Percentiles rank a stretch among this genome's conserved stretches.
Conservation (phyloP, 2,797 vertebrate species). For the Sciurus vulgaris region DNA sequence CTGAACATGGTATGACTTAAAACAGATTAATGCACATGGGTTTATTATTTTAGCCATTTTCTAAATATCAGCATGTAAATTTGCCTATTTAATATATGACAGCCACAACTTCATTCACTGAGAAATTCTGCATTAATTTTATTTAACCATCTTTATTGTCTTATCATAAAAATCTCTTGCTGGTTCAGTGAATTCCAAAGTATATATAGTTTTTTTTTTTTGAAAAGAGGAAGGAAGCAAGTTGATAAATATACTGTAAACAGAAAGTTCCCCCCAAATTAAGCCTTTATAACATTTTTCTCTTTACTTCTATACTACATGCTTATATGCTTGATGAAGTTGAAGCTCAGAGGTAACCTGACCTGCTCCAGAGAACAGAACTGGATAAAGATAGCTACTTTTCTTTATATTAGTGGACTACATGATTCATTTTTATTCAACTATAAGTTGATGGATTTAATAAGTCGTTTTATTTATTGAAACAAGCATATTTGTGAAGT, state of each 20-base stretch:
- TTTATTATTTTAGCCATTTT: slow-evolving; percentile 76
- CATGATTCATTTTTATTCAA: neutral
- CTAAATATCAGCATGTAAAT: slow-evolving; percentile 82
- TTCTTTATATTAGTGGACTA: neutral
- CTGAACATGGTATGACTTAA: slow-evolving; percentile 84
- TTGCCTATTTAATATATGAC: slow-evolving; percentile 78
- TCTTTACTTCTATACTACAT: no score
- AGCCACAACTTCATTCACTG: slow-evolving; percentile 80
- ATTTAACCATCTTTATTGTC: slow-evolving; percentile 65
- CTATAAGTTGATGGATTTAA: neutral
- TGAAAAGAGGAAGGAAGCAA: no score
- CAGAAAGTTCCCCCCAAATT: no score
- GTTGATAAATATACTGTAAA: no score
- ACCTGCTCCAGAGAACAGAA: neutral
- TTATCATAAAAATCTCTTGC: no score
- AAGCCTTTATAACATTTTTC: no score
- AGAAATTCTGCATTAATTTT: slow-evolving; percentile 78
- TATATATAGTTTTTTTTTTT: no score
- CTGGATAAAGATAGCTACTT: neutral
- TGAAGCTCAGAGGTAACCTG: neutral
- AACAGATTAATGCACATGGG: slow-evolving; percentile 83
- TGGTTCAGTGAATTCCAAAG: no score
- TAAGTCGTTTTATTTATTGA: neutral
- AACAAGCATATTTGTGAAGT: neutral
- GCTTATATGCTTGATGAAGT: neutral